Evolutionary conservation across 30 jellyfish, hydroid and myxozoan genomes (phyloP).

Genomic region (Mastigias papua): DNA sequence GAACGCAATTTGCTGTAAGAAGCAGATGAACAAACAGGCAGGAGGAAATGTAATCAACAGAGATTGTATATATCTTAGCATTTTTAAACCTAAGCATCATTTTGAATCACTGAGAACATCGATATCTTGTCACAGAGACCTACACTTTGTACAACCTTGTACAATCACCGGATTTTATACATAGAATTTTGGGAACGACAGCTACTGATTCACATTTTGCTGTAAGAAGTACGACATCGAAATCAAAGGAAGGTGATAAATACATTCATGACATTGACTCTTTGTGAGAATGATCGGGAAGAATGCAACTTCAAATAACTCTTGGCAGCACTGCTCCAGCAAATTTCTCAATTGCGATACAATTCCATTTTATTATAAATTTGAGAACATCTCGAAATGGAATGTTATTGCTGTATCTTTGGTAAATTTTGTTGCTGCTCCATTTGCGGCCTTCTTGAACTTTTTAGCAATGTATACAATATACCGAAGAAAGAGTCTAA

Average conservation of each 20-base stretch:
- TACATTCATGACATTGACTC: not conserved
- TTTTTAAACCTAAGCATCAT: not conserved
- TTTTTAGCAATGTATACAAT: conserved; percentile 35
- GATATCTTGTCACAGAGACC: too few relatives aligned
- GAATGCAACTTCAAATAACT: not conserved
- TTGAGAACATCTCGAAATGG: conserved; percentile 32
- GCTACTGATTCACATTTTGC: too few relatives aligned
- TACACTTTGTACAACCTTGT: too few relatives aligned
- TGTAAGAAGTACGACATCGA: too few relatives aligned
- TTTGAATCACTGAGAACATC: too few relatives aligned
- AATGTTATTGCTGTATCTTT: conserved; percentile 33
- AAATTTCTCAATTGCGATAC: conserved; percentile 37
- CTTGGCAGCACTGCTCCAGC: conserved; percentile 5
- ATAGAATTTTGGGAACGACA: too few relatives aligned
- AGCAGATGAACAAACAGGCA: not conserved
- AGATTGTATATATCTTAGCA: not conserved
- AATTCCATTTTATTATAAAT: conserved; percentile 34
- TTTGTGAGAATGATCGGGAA: not conserved
- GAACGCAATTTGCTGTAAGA: not conserved
- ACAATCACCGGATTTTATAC: too few relatives aligned
- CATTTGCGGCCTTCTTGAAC: conserved; percentile 12
- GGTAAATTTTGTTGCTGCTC: conserved; percentile 32
- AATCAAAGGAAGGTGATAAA: not conserved
- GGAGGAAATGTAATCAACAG: not conserved
- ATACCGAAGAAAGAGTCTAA: conserved; percentile 22